Base-by-base conservation (phyloP, 2,888 invertebrate genomes). In the Patella ulyssiponensis region DNA sequence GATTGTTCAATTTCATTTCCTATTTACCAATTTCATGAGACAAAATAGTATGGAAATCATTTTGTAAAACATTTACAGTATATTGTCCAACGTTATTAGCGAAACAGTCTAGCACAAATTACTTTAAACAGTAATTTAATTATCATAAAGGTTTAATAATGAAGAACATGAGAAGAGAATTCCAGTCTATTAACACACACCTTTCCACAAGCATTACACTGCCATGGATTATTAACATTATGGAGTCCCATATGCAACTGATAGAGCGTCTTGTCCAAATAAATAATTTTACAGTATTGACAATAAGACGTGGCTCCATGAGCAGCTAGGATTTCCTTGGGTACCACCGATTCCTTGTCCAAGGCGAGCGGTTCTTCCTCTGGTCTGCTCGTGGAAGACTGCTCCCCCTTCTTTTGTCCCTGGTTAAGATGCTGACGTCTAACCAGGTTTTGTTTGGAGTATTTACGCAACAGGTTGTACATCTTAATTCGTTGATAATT, bases 201-300 rank as follows among this genome's bases (percentile, higher is more conserved):
- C 92, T 97, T 96, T 73, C 98, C 98, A 92, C 98, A 99, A 86
- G 98, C 96, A 93, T 98, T 98, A 93, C 98, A 98, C 93, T 97
- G 97, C 95, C 95, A 98, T 0, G 98, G 98, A 93, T 98, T 98
- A 85, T 96, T 96, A 91, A 97, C 97, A 86, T 98, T 98, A 93
- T 99, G 98, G 92, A 98, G 97, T 85, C 98, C 98, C 93, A 98
- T 98, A 93, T 99, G 98, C 84, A 99, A 94, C 93, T 98, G 97
- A 93, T 98, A 98, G 78, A 98, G 94, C 0, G 98, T 98, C 90
- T 97, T 96, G 92, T 99, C 98, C 58, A 97, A 97, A 93, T 98
- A 99, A 73, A 96, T 95, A 89, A 99, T 97, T 86, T 96, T 96
- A 93, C 98, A 99, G 92, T 96, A 87, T 69, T 82, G 83, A 77